A percentile compares a stretch with the other conserved stretches of the same genome.
Evolutionary conservation across 2,797 vertebrate species (phyloP).

Genomic region (Valencia hispanica): DNA sequence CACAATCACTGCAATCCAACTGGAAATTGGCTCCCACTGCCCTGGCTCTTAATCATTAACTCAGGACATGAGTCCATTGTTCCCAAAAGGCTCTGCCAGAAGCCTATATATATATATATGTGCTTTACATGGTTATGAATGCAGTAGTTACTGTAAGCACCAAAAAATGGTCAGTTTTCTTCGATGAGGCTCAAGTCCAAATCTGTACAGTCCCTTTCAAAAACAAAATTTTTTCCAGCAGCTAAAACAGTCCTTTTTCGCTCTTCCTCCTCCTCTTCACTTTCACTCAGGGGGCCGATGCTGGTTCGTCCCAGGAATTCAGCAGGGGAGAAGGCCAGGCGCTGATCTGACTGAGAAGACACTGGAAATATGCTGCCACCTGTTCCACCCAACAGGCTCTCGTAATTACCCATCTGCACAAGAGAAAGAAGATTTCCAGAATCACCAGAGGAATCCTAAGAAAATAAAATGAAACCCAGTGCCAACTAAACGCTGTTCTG

Average conservation of each 20-base stretch:
- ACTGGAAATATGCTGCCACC: constrained; percentile 60
- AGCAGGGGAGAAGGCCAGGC: constrained; percentile 75
- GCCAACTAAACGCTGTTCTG: background rate
- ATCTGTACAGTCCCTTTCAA: constrained; percentile 93
- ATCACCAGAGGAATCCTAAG: background rate
- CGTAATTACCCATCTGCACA: constrained; percentile 74
- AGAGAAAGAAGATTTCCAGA: constrained; percentile 2
- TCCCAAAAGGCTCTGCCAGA: constrained; percentile 67
- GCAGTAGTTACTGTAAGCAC: constrained; percentile 46
- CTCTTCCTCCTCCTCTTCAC: constrained; percentile 83
- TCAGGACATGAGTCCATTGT: constrained; percentile 50
- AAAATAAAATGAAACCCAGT: background rate
- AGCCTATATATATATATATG: constrained; percentile 65
- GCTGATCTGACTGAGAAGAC: constrained; percentile 70
- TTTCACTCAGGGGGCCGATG: constrained; percentile 88
- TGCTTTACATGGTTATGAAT: constrained; percentile 65
- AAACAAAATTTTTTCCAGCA: constrained; percentile 79
- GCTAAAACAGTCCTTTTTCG: constrained; percentile 67
- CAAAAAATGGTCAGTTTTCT: constrained; percentile 85
- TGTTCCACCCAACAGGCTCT: constrained; percentile 58
- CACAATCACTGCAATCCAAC: constrained; percentile 58
- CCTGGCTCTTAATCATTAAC: constrained; percentile 59
- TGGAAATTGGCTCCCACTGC: constrained; percentile 54
- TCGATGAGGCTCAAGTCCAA: constrained; percentile 94
- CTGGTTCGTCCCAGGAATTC: constrained; percentile 80